Base-by-base conservation (phyloP, 2,888 invertebrate genomes). In the Heliconius ismenius region DNA sequence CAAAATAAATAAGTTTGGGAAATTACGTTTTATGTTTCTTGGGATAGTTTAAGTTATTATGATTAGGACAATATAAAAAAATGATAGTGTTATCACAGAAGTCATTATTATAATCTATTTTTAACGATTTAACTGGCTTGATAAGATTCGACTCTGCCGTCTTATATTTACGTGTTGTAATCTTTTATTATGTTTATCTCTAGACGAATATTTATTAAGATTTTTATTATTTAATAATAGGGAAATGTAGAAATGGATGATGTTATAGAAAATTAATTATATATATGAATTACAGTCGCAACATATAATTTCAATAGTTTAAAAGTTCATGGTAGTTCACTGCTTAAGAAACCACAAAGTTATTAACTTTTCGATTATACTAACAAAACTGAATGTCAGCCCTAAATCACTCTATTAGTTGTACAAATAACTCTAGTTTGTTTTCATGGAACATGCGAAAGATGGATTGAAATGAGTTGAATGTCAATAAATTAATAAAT, bases 91-190 rank as follows among this genome's bases (percentile, higher is more conserved):
- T 67, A 43, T 67, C 67, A 15, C 7, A 67, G 15, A 39, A 24
- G 24, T 67, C 24, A 24, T 67, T 67, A 67, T 67, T 67, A 15
- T 43, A 67, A 67, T 67, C 24, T 67, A 24, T 67, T 43, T 67
- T 67, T 24, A 43, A 67, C 39, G 39, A 24, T 67, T 26, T 67
- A 7, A 39, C 43, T 15, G 11, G 10, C 15, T 24, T 24, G 67
- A 67, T 67, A 67, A 67, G 39, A 67, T 67, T 43, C 13, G n/a
- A 65, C 24, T 24, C 7, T 67, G 24, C 49, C 18, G 49, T 49
- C 49, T 18, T 0, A 49, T 49, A 49, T 49, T 49, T 49, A 49
- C 49, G 18, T 49, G 49, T 49, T 49, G 21, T 7, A 2, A n/a
- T 65, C 32, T 10, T 10, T 65, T 65, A 7, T 36, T 65, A n/a